Percentiles rank a stretch among this genome's conserved stretches.
These are phyloP conservation scores for Sebastes dallii DNA, from an alignment of 2,797 vertebrate species.

Conservation along the genomic window DNA sequence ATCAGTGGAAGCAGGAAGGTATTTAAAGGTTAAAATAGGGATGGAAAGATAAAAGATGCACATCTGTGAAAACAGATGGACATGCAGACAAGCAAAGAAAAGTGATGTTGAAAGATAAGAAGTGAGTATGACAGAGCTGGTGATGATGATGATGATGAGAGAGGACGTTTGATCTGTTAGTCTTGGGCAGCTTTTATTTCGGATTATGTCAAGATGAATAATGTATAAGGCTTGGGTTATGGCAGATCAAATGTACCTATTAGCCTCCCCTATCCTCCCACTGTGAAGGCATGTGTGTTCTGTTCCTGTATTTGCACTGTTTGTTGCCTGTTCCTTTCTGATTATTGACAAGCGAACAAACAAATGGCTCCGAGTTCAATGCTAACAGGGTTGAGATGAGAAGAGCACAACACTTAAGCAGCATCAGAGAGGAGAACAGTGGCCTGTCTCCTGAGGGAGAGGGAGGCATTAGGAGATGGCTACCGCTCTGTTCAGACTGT, in stretches of 20 bases:
- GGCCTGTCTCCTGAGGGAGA: constrained; percentile 42
- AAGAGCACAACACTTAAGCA: constrained; percentile 71
- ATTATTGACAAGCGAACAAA: constrained; percentile 59
- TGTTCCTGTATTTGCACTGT: constrained; percentile 20
- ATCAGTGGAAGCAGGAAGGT: constrained; percentile 43
- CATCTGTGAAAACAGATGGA: background rate
- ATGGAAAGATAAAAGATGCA: constrained; percentile 3
- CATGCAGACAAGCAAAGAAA: constrained; percentile 13
- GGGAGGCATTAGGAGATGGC: constrained; percentile 62
- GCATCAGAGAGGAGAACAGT: constrained; percentile 54
- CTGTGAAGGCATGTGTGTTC: constrained; percentile 16
- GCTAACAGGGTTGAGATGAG: constrained; percentile 74
- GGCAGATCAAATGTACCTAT: constrained; percentile 24
- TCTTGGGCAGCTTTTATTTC: background rate
- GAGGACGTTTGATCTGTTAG: background rate
- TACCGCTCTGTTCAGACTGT: constrained; percentile 36
- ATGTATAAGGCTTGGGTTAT: background rate
- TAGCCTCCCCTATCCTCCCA: constrained; percentile 29
- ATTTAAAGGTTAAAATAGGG: constrained; percentile 28
- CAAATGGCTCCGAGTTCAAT: constrained; percentile 73
- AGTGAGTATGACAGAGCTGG: background rate
- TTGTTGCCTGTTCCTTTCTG: constrained; percentile 30
- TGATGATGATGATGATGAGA: background rate
- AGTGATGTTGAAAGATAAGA: background rate
- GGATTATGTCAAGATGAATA: background rate